Conservation (phyloP, 2,888 invertebrate species). For the Apantesis nais region DNA sequence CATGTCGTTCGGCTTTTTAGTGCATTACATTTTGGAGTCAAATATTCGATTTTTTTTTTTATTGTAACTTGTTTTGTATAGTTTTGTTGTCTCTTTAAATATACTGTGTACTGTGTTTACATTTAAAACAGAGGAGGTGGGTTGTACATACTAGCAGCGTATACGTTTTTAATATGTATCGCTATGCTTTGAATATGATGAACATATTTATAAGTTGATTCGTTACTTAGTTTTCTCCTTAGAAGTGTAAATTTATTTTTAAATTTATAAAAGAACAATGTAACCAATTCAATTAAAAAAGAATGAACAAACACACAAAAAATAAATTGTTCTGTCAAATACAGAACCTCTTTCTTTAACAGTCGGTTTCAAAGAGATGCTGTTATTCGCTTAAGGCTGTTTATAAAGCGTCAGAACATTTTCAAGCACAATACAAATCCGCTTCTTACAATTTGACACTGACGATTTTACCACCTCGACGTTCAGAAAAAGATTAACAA, state of each 20-base stretch:
- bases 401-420: slow-evolving; percentile 1
- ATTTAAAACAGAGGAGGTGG: no score
- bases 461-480: slow-evolving; percentile 17
- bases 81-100: neutral
- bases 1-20: no score
- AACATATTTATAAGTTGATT: no score
- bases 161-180: neutral
- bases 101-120: neutral
- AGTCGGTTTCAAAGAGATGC: neutral
- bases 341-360: neutral
- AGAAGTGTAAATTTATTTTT: no score
- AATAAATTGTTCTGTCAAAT: neutral
- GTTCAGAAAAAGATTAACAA: slow-evolving; percentile 10
- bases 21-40: no score
- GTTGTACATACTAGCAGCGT: neutral
- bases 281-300: neutral
- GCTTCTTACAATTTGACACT: slow-evolving; percentile 11
- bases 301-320: neutral
- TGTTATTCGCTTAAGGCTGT: slow-evolving; percentile 15
- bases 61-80: no score
- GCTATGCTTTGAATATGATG: no score
- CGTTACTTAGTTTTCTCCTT: no score
- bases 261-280: neutral
- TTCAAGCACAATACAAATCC: slow-evolving; percentile 17
- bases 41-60: no score